Evolutionary conservation across 2,113 vertebrate genomes (phyloP).

Genomic region (Platysternon megacephalum): DNA sequence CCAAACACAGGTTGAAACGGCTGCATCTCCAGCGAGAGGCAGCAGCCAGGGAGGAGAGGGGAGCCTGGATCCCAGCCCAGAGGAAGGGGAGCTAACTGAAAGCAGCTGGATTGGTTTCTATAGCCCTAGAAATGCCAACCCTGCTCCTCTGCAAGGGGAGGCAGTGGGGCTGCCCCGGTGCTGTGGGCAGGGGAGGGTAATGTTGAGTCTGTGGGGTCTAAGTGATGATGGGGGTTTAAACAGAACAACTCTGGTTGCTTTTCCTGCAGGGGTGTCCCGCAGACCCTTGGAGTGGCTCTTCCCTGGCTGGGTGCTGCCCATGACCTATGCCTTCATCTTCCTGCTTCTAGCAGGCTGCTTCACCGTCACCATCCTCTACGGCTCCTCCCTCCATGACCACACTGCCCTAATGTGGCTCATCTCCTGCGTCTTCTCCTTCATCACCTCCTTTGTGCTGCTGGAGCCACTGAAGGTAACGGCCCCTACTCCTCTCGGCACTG

Average conservation of each 20-base stretch:
- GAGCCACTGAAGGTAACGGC: constrained; percentile 80
- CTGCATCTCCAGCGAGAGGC: not conserved
- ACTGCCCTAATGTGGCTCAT: constrained; percentile 82
- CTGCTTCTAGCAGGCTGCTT: constrained; percentile 72
- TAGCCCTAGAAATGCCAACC: not conserved
- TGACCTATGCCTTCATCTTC: constrained; percentile 72
- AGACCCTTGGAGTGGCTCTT: constrained; percentile 64
- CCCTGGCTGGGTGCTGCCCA: constrained; percentile 72
- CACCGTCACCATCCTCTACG: constrained; percentile 77
- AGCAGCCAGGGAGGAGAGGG: not conserved
- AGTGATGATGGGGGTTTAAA: not conserved
- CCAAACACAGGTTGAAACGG: not conserved
- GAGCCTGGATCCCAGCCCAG: not conserved
- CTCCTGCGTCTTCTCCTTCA: constrained; percentile 74
- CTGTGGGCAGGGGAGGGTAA: not conserved
- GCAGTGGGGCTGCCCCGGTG: too few species aligned
- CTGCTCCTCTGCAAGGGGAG: not conserved
- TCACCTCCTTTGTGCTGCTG: constrained; percentile 79
- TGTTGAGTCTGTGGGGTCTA: not conserved
- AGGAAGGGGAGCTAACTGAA: not conserved
- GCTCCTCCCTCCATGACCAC: constrained; percentile 71
- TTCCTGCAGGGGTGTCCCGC: constrained; percentile 74
- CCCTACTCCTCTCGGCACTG: not conserved
- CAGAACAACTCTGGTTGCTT: not conserved
- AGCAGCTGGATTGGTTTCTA: not conserved